Evolutionary conservation across 2,888 invertebrate genomes (phyloP).

Genomic region (Torymus texanus): DNA sequence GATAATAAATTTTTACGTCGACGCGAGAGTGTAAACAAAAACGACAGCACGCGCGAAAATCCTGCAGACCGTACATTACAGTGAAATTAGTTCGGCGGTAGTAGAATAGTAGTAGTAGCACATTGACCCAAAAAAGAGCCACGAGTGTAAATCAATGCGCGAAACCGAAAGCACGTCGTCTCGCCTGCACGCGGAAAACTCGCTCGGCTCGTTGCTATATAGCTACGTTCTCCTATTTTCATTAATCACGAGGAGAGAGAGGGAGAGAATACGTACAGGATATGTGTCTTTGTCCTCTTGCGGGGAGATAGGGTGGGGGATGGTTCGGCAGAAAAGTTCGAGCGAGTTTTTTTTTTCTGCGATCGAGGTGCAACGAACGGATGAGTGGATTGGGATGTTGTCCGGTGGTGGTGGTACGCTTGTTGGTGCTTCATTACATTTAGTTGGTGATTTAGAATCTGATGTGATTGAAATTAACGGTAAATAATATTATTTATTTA

Average conservation of each 20-base stretch:
- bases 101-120: constrained; percentile 4
- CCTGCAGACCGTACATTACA: constrained; percentile 34
- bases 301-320: too few species aligned
- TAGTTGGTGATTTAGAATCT: too few species aligned
- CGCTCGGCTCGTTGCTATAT: too few species aligned
- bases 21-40: constrained; percentile 27
- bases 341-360: neutral
- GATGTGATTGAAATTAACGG: too few species aligned
- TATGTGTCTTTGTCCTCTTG: too few species aligned
- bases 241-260: constrained; percentile 37
- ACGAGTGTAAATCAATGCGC: constrained; percentile 35
- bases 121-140: constrained; percentile 50
- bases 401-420: too few species aligned
- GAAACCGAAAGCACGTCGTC: constrained; percentile 13
- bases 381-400: too few species aligned
- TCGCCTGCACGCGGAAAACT: neutral
- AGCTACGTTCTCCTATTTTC: constrained; percentile 18
- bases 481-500: too few species aligned
- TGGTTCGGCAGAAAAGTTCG: neutral
- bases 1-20: neutral
- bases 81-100: constrained; percentile 25
- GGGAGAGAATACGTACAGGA: too few species aligned
- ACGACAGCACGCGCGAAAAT: constrained; percentile 33
- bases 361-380: too few species aligned
- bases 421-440: too few species aligned